Base-by-base conservation (phyloP, 2,113 vertebrate genomes). In the Oceanites oceanicus region DNA sequence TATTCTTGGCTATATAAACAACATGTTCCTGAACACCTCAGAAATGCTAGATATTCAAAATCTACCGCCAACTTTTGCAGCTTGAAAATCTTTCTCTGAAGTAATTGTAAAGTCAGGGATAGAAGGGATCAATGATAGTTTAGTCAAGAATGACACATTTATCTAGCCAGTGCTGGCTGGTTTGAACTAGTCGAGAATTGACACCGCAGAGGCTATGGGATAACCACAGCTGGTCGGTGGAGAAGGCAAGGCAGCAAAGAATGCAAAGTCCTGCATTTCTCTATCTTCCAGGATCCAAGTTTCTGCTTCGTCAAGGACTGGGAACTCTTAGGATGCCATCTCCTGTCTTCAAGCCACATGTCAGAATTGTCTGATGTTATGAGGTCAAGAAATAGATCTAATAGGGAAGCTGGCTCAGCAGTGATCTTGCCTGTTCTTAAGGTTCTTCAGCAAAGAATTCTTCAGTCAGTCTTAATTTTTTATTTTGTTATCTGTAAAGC, bases 181-280 rank as follows among this genome's bases (percentile, higher is more conserved):
- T 72, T 94, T 72, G 58, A 79, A 45, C n/a, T 0, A 0, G 29
- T 50, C 0, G 0, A 86, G 66, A 32, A 2, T 10, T 80, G 62
- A 17, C 38, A 23, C n/a, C 3, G 0, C 12, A 47, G 49, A 23
- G 26, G 18, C 44, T 91, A 4, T 40, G 22, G 19, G 58, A 44
- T 55, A 55, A 83, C 52, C 78, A 71, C 11, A 47, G 20, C 29
- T 52, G 45, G 8, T 78, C 2, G 0, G 36, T 32, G 47, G 78
- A 75, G 74, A 75, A 78, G 23, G 18, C 45, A 85, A 63, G 32
- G 67, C 44, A 68, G 66, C 52, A 52, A 52, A 76, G 62, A 86
- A 75, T 47, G 44, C 12, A 38, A n/a, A 74, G 15, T 75, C 66
- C 44, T 12, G 7, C 29, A 34, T 74, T 62, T 27, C 38, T 88